Evolutionary conservation across 1,140 invertebrate genomes (phyloP).

Genomic region (Chironomus tepperi): DNA sequence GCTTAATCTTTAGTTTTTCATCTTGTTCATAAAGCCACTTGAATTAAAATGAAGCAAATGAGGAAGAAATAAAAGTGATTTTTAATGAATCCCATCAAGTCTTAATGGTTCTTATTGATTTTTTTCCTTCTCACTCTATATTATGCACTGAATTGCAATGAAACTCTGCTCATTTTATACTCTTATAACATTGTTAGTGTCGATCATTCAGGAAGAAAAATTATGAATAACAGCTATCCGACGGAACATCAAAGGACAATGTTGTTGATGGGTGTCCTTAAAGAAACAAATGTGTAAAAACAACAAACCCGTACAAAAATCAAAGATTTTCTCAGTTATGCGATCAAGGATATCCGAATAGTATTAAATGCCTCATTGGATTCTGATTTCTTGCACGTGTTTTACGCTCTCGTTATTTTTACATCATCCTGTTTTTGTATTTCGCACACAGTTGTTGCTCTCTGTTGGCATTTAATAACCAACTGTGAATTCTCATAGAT

Average conservation of each 20-base stretch:
- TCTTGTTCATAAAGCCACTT: background rate
- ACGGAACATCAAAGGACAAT: background rate
- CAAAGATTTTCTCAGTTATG: background rate
- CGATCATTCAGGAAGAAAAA: background rate
- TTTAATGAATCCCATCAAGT: background rate
- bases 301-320: background rate
- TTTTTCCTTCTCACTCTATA: background rate
- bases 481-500: too few species aligned
- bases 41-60: too few species aligned
- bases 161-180: too few species aligned
- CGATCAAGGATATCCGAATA: constrained; percentile 10
- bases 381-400: constrained; percentile 21
- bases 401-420: background rate
- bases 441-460: too few species aligned
- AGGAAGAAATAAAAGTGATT: background rate
- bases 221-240: background rate
- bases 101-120: background rate
- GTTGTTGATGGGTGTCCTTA: background rate
- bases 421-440: background rate
- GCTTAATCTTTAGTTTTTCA: constrained; percentile 3
- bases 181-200: too few species aligned
- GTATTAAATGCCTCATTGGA: constrained; percentile 16
- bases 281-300: background rate
- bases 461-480: too few species aligned
- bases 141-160: too few species aligned